These are phyloP conservation scores for Percina caprodes DNA, from an alignment of 2,113 vertebrate genomes.

Conservation along the genomic window DNA sequence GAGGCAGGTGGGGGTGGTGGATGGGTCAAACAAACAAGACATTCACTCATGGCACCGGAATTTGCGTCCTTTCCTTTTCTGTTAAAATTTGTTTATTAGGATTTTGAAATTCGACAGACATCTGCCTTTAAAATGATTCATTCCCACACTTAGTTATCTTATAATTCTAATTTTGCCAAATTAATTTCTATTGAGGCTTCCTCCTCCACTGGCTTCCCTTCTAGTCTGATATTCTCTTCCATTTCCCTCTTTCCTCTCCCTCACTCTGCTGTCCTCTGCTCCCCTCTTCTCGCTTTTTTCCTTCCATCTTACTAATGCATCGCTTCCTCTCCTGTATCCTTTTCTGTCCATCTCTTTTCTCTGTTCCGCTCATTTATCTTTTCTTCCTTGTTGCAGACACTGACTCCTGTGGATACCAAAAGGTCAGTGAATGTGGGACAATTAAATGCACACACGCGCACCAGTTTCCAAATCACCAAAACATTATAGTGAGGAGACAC, in stretches of 20 bases:
- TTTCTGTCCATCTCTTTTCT: not conserved
- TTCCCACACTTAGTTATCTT: not conserved
- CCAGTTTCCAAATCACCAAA: not conserved
- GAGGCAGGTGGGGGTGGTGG: too few relatives aligned
- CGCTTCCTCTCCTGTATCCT: not conserved
- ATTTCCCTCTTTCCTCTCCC: not conserved
- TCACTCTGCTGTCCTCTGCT: not conserved
- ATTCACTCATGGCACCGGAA: too few relatives aligned
- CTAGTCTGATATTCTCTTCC: not conserved
- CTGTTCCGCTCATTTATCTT: not conserved
- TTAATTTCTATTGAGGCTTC: not conserved
- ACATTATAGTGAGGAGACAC: slow-evolving; percentile 2
- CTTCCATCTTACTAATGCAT: not conserved
- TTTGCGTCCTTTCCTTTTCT: too few relatives aligned
- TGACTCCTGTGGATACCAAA: slow-evolving; percentile 55
- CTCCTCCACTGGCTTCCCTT: not conserved
- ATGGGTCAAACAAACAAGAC: too few relatives aligned
- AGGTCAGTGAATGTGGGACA: slow-evolving; percentile 63
- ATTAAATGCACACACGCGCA: slow-evolving; percentile 39
- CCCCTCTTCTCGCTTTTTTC: not conserved
- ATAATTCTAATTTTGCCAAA: not conserved
- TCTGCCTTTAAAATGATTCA: not conserved
- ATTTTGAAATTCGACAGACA: too few relatives aligned
- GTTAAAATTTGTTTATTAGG: too few relatives aligned
- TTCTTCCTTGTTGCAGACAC: slow-evolving; percentile 13